These are phyloP conservation scores for Liasis olivaceus DNA, from an alignment of 2,797 vertebrate species.

Conservation along the genomic window DNA sequence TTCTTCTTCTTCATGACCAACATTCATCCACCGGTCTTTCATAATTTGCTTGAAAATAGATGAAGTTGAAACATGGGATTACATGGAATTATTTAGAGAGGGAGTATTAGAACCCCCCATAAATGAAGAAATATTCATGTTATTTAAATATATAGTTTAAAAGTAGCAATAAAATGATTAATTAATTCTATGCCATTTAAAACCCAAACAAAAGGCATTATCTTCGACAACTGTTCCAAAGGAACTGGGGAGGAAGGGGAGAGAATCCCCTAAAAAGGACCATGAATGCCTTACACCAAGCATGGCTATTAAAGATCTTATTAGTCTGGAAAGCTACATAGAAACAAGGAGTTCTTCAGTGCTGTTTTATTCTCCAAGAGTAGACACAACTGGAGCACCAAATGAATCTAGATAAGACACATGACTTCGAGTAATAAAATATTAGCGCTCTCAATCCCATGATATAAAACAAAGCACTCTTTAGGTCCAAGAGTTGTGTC, in stretches of 20 bases:
- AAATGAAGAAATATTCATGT: neutral
- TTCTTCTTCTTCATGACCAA: slow-evolving; percentile 95
- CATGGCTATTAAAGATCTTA: neutral
- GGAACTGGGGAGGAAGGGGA: neutral
- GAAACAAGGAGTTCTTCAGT: neutral
- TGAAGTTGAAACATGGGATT: slow-evolving; percentile 2
- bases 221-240: neutral
- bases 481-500: neutral
- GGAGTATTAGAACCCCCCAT: neutral
- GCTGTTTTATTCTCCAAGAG: neutral
- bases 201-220: neutral
- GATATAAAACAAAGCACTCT: neutral
- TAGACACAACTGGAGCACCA: neutral
- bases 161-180: neutral
- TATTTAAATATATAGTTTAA: neutral
- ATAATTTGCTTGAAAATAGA: slow-evolving; percentile 89
- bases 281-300: neutral
- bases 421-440: neutral
- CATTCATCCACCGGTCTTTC: slow-evolving; percentile 99
- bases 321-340: neutral
- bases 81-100: neutral
- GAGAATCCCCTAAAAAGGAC: neutral
- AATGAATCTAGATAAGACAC: neutral
- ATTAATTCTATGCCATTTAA: neutral
- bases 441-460: neutral